Evolutionary conservation across 2,888 invertebrate genomes (phyloP).

Genomic region (Pseudoips prasinana): DNA sequence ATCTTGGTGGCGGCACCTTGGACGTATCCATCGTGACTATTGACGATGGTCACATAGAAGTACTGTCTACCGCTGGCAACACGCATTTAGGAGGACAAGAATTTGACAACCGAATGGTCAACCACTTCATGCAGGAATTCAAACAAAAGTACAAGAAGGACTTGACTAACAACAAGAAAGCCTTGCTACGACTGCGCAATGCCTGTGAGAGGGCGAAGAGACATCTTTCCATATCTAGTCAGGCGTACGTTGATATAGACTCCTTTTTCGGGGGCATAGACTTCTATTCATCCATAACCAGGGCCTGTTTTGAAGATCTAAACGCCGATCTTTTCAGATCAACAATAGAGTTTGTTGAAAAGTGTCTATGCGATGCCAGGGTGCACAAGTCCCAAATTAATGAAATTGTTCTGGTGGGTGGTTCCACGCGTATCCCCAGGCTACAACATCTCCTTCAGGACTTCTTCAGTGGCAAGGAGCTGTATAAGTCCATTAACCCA

Average conservation of each 20-base stretch:
- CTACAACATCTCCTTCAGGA: constrained; percentile 97
- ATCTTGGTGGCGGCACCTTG: too few relatives aligned
- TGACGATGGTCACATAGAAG: constrained; percentile 96
- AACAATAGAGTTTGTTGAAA: constrained; percentile 98
- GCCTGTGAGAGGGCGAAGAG: constrained; percentile 95
- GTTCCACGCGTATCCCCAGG: constrained; percentile 98
- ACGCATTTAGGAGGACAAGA: constrained; percentile 97
- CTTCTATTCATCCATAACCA: constrained; percentile 96
- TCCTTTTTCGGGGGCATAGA: constrained; percentile 97
- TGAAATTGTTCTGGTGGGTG: constrained; percentile 97
- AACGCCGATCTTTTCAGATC: constrained; percentile 97
- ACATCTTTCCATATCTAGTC: constrained; percentile 91
- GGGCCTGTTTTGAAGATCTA: constrained; percentile 98
- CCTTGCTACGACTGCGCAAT: constrained; percentile 94
- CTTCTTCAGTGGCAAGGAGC: constrained; percentile 97
- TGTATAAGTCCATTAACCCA: constrained; percentile 98
- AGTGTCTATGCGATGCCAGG: constrained; percentile 96
- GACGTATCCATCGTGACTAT: constrained; percentile 97
- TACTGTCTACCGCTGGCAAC: constrained; percentile 96
- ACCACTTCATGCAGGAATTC: constrained; percentile 94
- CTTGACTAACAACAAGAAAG: constrained; percentile 92
- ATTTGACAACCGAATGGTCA: constrained; percentile 95
- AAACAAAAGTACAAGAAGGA: constrained; percentile 97
- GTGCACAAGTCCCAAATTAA: constrained; percentile 96
- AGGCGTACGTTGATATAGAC: constrained; percentile 97